phyloP scores from a whole-genome alignment of 2,888 invertebrate species.

The Schizotus pectinicornis region DNA sequence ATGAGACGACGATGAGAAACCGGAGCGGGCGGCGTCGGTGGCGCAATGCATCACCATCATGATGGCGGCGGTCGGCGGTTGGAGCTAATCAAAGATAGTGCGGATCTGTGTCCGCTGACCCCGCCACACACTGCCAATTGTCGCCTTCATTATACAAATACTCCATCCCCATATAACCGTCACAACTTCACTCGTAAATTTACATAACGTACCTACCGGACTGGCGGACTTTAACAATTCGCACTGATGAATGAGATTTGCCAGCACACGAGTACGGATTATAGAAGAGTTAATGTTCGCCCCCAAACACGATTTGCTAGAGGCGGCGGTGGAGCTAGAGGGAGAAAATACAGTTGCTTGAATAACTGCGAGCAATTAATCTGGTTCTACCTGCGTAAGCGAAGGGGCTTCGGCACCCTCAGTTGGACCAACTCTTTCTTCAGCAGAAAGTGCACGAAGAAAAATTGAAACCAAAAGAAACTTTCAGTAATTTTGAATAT shows the following conservation, averaged over 20 bases:
- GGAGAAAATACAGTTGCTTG: no score
- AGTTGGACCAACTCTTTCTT: no score
- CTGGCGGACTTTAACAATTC: constrained; percentile 3
- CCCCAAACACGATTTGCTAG: no score
- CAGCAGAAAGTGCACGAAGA: no score
- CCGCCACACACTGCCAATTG: constrained; percentile 28
- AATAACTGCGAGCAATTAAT: no score
- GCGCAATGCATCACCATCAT: constrained; percentile 43
- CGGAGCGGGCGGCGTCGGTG: constrained; percentile 35
- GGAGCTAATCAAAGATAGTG: constrained; percentile 54
- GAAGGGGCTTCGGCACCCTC: no score
- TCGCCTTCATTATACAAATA: constrained; percentile 27
- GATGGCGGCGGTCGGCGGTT: constrained; percentile 27
- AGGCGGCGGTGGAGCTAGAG: no score
- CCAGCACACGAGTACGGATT: not conserved
- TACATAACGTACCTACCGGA: constrained; percentile 13
- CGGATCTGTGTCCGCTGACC: constrained; percentile 50
- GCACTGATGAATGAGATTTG: constrained; percentile 11
- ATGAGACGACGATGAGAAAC: constrained; percentile 45
- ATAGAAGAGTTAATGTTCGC: no score
- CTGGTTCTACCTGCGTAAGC: no score
- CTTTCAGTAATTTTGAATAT: no score
- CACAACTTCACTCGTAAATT: constrained; percentile 17
- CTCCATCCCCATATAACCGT: constrained; percentile 1
- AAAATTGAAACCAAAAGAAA: no score